Evolutionary conservation across 37 sponge, comb jelly and placozoan species (phyloP), one percentile per base, ranked within the genome.

Genomic region (Cliona cf. orientalis): DNA sequence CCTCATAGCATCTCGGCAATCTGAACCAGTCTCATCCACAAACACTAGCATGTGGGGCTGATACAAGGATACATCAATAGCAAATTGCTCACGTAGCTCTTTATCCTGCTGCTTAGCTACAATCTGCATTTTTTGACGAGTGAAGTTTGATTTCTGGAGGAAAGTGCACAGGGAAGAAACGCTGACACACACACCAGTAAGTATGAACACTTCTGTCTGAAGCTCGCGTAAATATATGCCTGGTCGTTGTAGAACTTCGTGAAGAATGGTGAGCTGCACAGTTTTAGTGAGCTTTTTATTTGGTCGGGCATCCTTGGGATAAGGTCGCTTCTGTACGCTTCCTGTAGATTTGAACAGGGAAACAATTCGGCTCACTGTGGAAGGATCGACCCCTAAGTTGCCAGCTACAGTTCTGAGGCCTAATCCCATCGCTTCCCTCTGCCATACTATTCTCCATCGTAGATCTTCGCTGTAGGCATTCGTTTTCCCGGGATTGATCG

Each of bases 361-460:
- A 11, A 82, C 39, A 44, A 33, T 73, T 64, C 74, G 38, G 1
- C 3, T 9, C 2, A 82, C 74, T 19, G 74, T 82, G 7, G 66
- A 63, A 22, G 43, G 3, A 32, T 72, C 83, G 9, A 84, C 67
- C 1, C 69, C 33, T 28, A 85, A 22, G 38, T 81, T 81, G 11
- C 33, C 29, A 40, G 82, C 82, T 22, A 81, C 43, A 12, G 2
- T 3, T 1, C 17, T 34, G 60, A 59, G 2, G 4, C 26, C 11
- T 2, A 23, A 34, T 45, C 72, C 60, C 19, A 81, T 62, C 36
- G 35, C 69, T 39, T 41, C 42, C 2, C 25, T 42, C 58, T 81
- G 71, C 82, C 82, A 81, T 41, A 81, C 72, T 17, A 81, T 71
- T 4, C 82, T 41, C 82, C 82, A 81, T 17, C 71, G 53, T 1